Conservation (phyloP, 2,113 vertebrate species). For the Vulpes vulpes region DNA sequence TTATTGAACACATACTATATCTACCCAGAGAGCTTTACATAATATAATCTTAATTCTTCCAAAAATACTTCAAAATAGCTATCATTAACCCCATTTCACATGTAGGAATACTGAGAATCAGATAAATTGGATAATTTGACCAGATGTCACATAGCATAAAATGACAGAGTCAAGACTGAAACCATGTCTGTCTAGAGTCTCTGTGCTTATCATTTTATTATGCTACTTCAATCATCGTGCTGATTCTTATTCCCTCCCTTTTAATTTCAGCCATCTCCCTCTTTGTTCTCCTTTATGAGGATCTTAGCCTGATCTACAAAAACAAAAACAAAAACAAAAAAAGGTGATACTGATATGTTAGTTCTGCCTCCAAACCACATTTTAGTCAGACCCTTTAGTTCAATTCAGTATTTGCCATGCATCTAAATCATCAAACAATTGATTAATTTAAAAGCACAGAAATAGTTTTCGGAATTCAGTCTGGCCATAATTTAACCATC, state of each 20-base stretch:
- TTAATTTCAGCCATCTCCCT: background rate
- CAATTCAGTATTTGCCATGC: background rate
- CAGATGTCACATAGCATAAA: background rate
- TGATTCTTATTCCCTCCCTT: background rate
- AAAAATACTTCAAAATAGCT: background rate
- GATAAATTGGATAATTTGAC: background rate
- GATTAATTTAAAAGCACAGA: conserved; percentile 41
- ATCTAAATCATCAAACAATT: background rate
- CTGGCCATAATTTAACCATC: background rate
- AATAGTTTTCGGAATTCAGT: background rate
- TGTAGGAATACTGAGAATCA: background rate
- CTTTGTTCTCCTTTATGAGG: background rate
- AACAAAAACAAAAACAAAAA: background rate
- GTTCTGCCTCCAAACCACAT: background rate
- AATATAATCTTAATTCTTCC: background rate
- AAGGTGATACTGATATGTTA: background rate
- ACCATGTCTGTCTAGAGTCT: background rate
- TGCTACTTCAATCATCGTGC: background rate
- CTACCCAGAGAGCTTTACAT: background rate
- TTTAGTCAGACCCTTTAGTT: background rate
- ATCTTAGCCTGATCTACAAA: background rate
- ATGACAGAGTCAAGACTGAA: background rate
- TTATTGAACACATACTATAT: background rate
- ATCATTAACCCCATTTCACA: conserved; percentile 14
- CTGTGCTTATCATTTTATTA: background rate